Evolutionary conservation across 23 tunicate genomes (phyloP), one percentile per base, ranked within the genome.

Genomic region (Ascidia mentula): DNA sequence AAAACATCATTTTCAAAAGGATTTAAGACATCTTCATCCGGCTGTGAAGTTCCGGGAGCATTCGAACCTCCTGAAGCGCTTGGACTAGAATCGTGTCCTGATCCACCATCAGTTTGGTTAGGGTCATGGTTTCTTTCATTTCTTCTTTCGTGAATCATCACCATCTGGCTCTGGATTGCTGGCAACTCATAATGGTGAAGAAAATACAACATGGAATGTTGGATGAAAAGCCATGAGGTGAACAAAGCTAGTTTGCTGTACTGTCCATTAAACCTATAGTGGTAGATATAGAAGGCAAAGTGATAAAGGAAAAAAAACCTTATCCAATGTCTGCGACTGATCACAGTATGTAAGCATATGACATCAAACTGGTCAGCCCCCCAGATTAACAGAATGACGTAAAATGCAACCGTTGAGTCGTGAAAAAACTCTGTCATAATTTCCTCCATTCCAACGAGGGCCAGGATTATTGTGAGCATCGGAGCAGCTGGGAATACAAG

Each of bases 151-250:
- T 76, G 72, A 15, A 90, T n/a, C 3, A 82, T 40, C 36, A 82
- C 42, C 31, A 92, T 84, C 60, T 87, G 93, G 13, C 89, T 78
- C 40, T 88, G 92, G 22, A 92, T 87, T 13, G 89, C 90, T 38
- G 99, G 99, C 32, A 96, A 36, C 74, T 96, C 99, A 80, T 91
- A 96, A 65, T 96, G 99, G 60, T 96, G 99, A 38, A 87, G 65
- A 78, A 96, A 96, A 46, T 91, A 96, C 35, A 96, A 36, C 99
- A 96, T 96, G 0, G 92, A 87, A 40, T 96, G 99, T 42, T 82
- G 82, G 40, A 88, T 93, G 37, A 93, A 88, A 45, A 93, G 84
- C 98, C 98, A 93, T 18, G 98, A 93, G 18, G 98, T 80, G 40
- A 93, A 86, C 34, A 93, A 53, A 4, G 98, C 98, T 17, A 93